Base-by-base conservation (phyloP, 2,797 vertebrate genomes). In the Alca torda region DNA sequence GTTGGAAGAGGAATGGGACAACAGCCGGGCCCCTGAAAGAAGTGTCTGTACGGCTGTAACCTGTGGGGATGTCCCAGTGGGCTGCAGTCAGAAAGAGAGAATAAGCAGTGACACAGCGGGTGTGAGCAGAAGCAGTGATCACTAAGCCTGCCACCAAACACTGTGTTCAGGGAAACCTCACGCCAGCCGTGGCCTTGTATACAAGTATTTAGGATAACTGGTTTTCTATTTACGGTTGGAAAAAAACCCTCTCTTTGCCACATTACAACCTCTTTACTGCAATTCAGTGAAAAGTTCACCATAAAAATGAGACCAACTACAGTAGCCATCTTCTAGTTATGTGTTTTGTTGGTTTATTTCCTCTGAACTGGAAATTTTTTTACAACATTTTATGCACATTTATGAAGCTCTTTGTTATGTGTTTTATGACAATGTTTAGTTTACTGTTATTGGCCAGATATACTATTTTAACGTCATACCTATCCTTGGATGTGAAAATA, bases 61-160 rank as follows among this genome's bases (percentile, higher is more conserved):
- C 45, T 41, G n/a, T 0, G 0, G 33, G 31, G 39, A 13, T 50
- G 31, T 45, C 33, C 57, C 8, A 7, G 6, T 65, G 74, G 43
- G 50, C 88, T 88, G 63, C 61, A 81, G 65, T 2, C 5, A 65
- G 74, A 69, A 51, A 57, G 39, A 56, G 13, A 78, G 25, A 59
- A 1, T 16, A 61, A 37, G 67, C 1, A 2, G 43, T 63, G 76
- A 61, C 6, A 3, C 2, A 4, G 31, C 45, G 53, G 26, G 11
- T 57, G 61, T 1, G 3, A 80, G 87, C 18, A 74, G 51, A 53
- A 74, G 60, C 35, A 46, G 48, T 11, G 37, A 63, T 48, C 2
- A 0, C 31, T 60, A 63, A 74, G 48, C n/a, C 76, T 90, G 61
- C 39, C 65, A 81, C 61, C 74, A 57, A 72, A 37, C 30, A 14